These are phyloP conservation scores for Drosophila kokeensis DNA, from an alignment of 2,888 invertebrate genomes.

Conservation along the genomic window DNA sequence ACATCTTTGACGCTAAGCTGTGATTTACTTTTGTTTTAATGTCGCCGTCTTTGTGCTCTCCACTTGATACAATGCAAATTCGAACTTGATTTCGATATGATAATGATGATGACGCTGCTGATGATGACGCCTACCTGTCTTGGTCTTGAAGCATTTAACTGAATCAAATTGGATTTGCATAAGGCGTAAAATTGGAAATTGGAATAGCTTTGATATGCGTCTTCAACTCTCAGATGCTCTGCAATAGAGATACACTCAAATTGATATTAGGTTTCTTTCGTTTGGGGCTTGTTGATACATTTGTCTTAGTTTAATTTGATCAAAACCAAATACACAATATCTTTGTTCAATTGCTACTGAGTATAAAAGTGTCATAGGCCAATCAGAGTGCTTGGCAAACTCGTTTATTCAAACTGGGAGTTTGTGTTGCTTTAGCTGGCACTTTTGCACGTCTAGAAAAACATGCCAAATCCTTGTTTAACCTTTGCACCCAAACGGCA, in stretches of 20 bases:
- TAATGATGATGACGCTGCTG: constrained; percentile 28
- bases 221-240: constrained; percentile 12
- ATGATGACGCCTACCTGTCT: constrained; percentile 70
- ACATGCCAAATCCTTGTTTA: constrained; percentile 82
- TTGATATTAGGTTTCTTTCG: not conserved
- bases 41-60: constrained; percentile 67
- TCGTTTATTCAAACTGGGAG: constrained; percentile 30
- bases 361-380: constrained; percentile 22
- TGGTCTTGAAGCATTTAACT: constrained; percentile 48
- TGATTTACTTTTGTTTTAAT: constrained; percentile 84
- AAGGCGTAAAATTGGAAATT: constrained; percentile 40
- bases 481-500: constrained; percentile 81
- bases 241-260: not conserved
- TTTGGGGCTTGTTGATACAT: not conserved
- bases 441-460: constrained; percentile 56
- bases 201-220: not conserved
- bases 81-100: constrained; percentile 64
- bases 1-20: constrained; percentile 82
- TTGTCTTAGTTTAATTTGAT: not conserved
- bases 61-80: constrained; percentile 55
- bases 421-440: constrained; percentile 38
- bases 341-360: constrained; percentile 5
- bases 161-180: constrained; percentile 73
- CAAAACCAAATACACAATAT: not conserved
- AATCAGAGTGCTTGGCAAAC: constrained; percentile 37